Evolutionary conservation across 2,888 invertebrate species (phyloP).

Genomic region (Lasioglossum villosulum): DNA sequence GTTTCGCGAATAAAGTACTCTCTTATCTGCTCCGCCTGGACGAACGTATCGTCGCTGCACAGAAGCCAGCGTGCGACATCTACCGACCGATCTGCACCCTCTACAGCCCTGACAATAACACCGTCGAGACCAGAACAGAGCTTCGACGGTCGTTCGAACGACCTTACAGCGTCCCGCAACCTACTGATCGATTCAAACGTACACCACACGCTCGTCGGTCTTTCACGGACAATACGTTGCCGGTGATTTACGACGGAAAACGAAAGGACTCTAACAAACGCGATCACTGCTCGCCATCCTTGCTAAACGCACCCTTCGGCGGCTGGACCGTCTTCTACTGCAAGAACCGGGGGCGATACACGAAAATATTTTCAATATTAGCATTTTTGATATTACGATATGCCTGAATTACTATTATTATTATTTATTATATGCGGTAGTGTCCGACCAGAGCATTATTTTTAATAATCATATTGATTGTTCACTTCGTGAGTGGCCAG

Average conservation of each 20-base stretch:
- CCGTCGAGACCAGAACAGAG: neutral
- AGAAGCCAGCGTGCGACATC: neutral
- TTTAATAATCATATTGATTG: too few species aligned
- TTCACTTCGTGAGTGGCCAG: too few species aligned
- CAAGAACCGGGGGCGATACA: too few species aligned
- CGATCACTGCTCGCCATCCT: too few species aligned
- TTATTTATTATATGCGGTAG: too few species aligned
- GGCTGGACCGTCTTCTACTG: too few species aligned
- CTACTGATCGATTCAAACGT: neutral
- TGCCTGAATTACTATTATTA: too few species aligned
- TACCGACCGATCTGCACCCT: neutral
- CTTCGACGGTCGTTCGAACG: neutral
- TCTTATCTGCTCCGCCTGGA: slow-evolving; percentile 10
- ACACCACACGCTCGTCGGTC: neutral
- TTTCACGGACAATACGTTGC: neutral
- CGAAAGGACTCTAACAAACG: neutral
- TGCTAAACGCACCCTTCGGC: too few species aligned
- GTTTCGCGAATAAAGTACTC: slow-evolving; percentile 14
- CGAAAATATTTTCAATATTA: too few species aligned
- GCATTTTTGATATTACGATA: too few species aligned
- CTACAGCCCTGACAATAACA: neutral
- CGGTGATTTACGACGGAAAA: neutral
- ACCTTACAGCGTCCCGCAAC: neutral
- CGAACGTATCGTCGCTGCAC: neutral
- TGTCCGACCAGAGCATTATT: too few species aligned